These are phyloP conservation scores for Orchesella flavescens DNA, from an alignment of 2,888 invertebrate genomes.

Conservation along the genomic window DNA sequence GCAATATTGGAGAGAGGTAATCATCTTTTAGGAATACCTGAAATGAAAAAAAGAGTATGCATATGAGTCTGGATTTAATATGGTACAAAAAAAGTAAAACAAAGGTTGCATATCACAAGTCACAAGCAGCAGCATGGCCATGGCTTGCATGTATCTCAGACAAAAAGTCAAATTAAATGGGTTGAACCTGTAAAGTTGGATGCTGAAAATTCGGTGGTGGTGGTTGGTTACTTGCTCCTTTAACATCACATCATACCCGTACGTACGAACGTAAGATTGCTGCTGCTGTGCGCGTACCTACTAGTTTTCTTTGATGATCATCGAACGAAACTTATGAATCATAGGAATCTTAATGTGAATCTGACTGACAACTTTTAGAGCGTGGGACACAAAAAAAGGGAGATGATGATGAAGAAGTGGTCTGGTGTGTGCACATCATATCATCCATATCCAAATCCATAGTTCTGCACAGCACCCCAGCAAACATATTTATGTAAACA, in stretches of 20 bases:
- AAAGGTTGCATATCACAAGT: neutral
- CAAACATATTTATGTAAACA: too few relatives aligned
- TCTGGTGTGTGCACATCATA: neutral
- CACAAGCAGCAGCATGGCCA: neutral
- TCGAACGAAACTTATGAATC: conserved; percentile 44
- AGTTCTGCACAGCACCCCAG: too few relatives aligned
- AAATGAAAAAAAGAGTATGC: neutral
- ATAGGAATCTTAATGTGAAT: conserved; percentile 23
- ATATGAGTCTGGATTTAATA: conserved; percentile 9
- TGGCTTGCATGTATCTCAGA: neutral
- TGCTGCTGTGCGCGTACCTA: conserved; percentile 8
- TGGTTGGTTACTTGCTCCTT: neutral
- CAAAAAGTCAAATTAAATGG: conserved; percentile 57
- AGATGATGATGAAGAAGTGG: too few relatives aligned
- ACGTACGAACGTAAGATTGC: too few relatives aligned
- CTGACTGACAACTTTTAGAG: conserved; percentile 63
- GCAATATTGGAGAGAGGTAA: conserved; percentile 20
- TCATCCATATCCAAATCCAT: too few relatives aligned
- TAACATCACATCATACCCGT: neutral
- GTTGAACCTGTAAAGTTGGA: conserved; percentile 57
- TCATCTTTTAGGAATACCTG: conserved; percentile 1
- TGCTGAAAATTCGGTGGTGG: conserved; percentile 41
- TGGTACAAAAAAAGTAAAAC: conserved; percentile 1
- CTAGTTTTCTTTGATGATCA: conserved; percentile 31
- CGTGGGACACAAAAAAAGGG: conserved; percentile 49